Percentiles rank a stretch among this genome's conserved stretches.
Conservation (phyloP, 1,140 invertebrate genomes). For the Zaprionus africanus region DNA sequence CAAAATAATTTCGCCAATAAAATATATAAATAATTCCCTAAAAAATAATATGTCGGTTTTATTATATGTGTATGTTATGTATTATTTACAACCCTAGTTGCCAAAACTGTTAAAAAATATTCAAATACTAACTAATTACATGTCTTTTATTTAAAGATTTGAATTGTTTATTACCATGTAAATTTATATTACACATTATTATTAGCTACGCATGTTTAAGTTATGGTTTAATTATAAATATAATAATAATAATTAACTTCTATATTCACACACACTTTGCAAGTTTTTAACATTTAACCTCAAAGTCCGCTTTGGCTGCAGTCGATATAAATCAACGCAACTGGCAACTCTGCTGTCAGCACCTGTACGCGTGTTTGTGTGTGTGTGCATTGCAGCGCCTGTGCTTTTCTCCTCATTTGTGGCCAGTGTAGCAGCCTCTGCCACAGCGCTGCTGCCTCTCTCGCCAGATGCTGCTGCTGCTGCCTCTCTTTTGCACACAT, state of each 20-base stretch:
- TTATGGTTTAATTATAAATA: background rate
- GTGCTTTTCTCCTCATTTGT: slow-evolving; percentile 68
- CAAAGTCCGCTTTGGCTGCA: slow-evolving; percentile 1
- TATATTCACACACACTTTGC: background rate
- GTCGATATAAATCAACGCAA: slow-evolving; percentile 24
- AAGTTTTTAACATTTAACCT: slow-evolving; percentile 5
- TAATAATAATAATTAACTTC: background rate
- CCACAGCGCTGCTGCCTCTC: slow-evolving; percentile 13
- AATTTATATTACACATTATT: background rate
- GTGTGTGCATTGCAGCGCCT: slow-evolving; percentile 33
- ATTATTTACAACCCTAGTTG: too few relatives aligned
- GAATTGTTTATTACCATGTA: background rate
- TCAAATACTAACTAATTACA: too few relatives aligned
- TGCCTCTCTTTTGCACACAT: slow-evolving; percentile 47
- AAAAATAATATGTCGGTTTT: too few relatives aligned
- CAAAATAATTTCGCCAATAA: too few relatives aligned
- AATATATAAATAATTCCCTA: too few relatives aligned
- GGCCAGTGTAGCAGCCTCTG: slow-evolving; percentile 19
- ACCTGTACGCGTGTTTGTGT: slow-evolving; percentile 11
- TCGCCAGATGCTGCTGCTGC: slow-evolving; percentile 30
- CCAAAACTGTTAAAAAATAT: too few relatives aligned
- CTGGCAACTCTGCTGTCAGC: slow-evolving; percentile 39
- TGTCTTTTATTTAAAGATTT: too few relatives aligned
- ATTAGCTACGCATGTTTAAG: background rate
- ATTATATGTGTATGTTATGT: too few relatives aligned